Base-by-base conservation (phyloP, 2,113 vertebrate genomes). In the Sinocyclocheilus anophthalmus region DNA sequence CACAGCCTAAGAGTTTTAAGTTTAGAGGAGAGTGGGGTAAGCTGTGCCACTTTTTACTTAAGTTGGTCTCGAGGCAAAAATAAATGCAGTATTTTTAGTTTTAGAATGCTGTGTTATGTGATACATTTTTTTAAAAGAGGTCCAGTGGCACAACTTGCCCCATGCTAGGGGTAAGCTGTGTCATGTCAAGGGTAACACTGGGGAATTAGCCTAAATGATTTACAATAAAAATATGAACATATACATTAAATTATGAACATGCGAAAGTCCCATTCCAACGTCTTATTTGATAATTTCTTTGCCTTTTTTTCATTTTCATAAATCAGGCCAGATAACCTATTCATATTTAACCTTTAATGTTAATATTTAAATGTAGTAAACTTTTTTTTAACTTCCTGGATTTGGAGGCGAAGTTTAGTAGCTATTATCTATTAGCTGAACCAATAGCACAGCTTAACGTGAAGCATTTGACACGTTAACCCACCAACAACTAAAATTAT, bases 1-100 rank as follows among this genome's bases (percentile, higher is more conserved):
- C n/a, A 81, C 57, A 81, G 39, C 78, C 37, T 16, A 13, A 14
- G 59, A 81, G 79, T 80, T 65, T 67, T 1, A 65, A 81, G 59
- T 81, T 77, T 75, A 45, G 42, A 45, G 39, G 22, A 75, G 12
- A 48, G 72, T 75, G 42, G 20, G 72, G 12, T 48, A 48, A 75
- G 11, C 39, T 48, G 39, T 75, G 72, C 22, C 69, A 37, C 33
- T 11, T 72, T 70, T 70, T 10, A 39, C 18, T 20, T 37, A 70
- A 20, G 69, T 11, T 70, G 18, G 33, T 9, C 67, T 39, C 33
- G 3, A 39, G 8, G 33, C 7, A 70, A 70, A 33, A 30, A 20
- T 1, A 39, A 72, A 39, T 70, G 33, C 16, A 1, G 20, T 37
- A 39, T 39, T 37, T 22, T 72, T 20, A 30, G 10, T 37, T 22